These are phyloP conservation scores for Xiphias gladius DNA, from an alignment of 2,113 vertebrate genomes.

Conservation along the genomic window DNA sequence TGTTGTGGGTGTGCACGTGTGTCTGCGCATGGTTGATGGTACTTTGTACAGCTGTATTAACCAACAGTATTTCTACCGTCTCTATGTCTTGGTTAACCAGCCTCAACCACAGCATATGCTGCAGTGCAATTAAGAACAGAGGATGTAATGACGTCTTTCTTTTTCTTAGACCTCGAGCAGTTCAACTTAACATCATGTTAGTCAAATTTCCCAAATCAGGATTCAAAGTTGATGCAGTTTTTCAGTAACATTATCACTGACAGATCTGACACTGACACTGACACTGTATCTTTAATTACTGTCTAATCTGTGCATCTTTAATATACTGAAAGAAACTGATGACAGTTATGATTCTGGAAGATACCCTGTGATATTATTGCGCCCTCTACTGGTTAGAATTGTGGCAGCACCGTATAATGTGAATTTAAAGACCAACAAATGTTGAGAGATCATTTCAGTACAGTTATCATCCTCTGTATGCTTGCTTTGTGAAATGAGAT, in stretches of 20 bases:
- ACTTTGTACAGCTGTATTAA: slow-evolving; percentile 6
- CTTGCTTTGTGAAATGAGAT: neutral
- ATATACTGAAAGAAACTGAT: neutral
- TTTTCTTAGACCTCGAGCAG: neutral
- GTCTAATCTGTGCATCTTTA: neutral
- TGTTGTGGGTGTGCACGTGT: neutral
- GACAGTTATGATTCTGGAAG: neutral
- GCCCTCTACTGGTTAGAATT: slow-evolving; percentile 68
- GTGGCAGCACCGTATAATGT: neutral
- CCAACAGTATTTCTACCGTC: neutral
- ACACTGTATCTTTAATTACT: neutral
- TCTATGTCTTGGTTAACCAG: slow-evolving; percentile 42
- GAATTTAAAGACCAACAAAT: slow-evolving; percentile 3
- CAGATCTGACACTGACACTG: too few relatives aligned
- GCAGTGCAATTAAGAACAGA: slow-evolving; percentile 15
- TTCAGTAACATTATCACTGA: neutral
- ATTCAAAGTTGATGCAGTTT: too few relatives aligned
- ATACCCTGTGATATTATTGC: slow-evolving; percentile 37
- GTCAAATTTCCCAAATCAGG: neutral
- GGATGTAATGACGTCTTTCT: neutral
- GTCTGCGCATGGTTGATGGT: neutral
- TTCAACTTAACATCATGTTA: slow-evolving; percentile 6
- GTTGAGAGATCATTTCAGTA: neutral
- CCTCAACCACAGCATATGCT: slow-evolving; percentile 30
- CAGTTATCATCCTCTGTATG: neutral